Evolutionary conservation across 2,888 invertebrate species (phyloP), one percentile per base, ranked within the genome.

Genomic region (Fabriciana adippe): DNA sequence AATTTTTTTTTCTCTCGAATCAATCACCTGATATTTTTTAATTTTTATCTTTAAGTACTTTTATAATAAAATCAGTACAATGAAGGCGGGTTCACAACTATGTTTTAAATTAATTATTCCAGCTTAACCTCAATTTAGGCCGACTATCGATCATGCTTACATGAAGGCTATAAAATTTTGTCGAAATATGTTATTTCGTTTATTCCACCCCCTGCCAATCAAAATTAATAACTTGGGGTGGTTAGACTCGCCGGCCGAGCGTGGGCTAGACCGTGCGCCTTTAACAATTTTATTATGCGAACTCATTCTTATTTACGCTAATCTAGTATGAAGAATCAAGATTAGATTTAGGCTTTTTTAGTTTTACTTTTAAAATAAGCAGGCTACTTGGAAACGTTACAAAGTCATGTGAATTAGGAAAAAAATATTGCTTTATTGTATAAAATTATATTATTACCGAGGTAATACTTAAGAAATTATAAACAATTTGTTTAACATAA

Each of bases 221-320:
- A 65, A 59, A 47, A 65, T 65, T 65, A 59, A 65, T 65, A 54
- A 65, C 21, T 21, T 45, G 15, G 57, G 41, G 31, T 53, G 45
- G 21, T 47, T 2, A 26, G 16, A 21, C 26, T 15, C 47, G 47
- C 26, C 26, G n/a, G 21, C 26, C n/a, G 26, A 6, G n/a, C 16
- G 13, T 4, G 13, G 6, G n/a, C 16, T 47, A n/a, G 4, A 26
- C n/a, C 4, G 5, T 4, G 26, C 4, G 26, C n/a, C 31, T 59
- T 26, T 59, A 59, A 31, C 47, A 48, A 59, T 59, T 59, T 59
- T 26, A 48, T 48, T 57, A 59, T n/a, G 48, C 26, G 59, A 48
- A 48, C 59, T 16, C 48, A 16, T 48, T 59, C 13, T 48, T n/a
- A 21, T n/a, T 48, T 16, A 26, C n/a, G 11, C 21, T 59, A n/a